Base-by-base conservation (phyloP, 2,888 invertebrate species). In the Branchipolynoe longqiensis region DNA sequence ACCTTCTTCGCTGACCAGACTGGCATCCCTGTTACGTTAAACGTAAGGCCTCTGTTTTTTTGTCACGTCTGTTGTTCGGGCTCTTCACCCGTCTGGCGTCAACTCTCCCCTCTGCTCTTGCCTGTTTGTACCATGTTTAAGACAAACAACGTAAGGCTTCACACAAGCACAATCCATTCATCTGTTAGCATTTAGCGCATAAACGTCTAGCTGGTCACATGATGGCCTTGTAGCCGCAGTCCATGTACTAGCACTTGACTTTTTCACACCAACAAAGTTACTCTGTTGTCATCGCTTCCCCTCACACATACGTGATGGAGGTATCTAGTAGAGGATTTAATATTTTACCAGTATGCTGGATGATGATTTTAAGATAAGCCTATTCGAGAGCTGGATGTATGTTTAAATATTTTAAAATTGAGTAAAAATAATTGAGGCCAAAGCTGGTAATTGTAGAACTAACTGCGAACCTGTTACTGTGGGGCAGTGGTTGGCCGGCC, bases 101-200 rank as follows among this genome's bases (percentile, higher is more conserved):
- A n/a, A n/a, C n/a, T n/a, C n/a, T n/a, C n/a, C n/a, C n/a, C n/a
- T n/a, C n/a, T n/a, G n/a, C n/a, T n/a, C n/a, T n/a, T n/a, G n/a
- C n/a, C n/a, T 69, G 69, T 69, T 25, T 62, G 31, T 62, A 4
- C 36, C 69, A 4, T 25, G 8, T 62, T 12, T 31, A 25, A n/a
- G 25, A 69, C 22, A 36, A 69, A 33, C 69, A 69, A 36, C 36
- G 33, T 69, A 69, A 69, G 69, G 69, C 69, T 69, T 69, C 22
- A 36, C n/a, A 8, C 6, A 69, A 33, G 69, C 33, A 38, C 69
- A 36, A 38, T 38, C 69, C 69, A 69, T 69, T 69, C 38, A 38
- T 69, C 3, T 69, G n/a, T 18, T 69, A 69, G 69, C 8, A 69
- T 36, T 36, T 69, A 69, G 69, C 12, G 22, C 18, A 36, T 69